Base-by-base conservation (phyloP, 2,888 invertebrate species). In the Athalia cordata region DNA sequence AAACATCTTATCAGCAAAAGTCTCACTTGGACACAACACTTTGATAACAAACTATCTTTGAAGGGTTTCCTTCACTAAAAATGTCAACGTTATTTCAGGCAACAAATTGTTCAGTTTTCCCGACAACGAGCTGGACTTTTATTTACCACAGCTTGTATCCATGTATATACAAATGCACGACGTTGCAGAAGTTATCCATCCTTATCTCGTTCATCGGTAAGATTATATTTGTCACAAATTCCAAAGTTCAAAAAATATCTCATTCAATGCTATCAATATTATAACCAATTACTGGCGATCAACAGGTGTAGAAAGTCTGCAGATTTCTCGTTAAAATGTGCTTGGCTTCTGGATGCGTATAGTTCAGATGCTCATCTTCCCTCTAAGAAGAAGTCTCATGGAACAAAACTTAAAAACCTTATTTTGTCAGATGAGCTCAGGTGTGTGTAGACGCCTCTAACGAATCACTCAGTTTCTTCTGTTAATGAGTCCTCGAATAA, bases 121-220 rank as follows among this genome's bases (percentile, higher is more conserved):
- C 50, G 94, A 96, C 90, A 93, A 93, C 82, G 98, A 98, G 84
- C 98, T 99, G 81, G 99, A 99, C 92, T 97, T 99, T 90, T 99
- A 99, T 92, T 93, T 99, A 89, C 99, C 99, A 68, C 99, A 99
- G 91, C 92, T 99, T 87, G 96, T 99, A 87, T 97, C 97, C 87
- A 98, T 99, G 97, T 99, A 99, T 90, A 96, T 99, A 91, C 98
- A 99, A 92, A 97, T 98, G 95, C 96, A 96, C 87, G 99, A 99
- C 89, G 95, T 99, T 83, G 99, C 99, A 77, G 99, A 99, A 92
- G 97, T 96, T 80, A 88, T 89, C 80, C 89, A 89, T 86, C 83
- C 90, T 82, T 90, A 90, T 88, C 89, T 90, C 83, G 88, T 89
- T 81, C 84, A 89, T 91, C 94, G 97, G 95, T 96, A 89, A 89